Conservation (phyloP, 2,113 vertebrate genomes). For the Ahaetulla prasina region DNA sequence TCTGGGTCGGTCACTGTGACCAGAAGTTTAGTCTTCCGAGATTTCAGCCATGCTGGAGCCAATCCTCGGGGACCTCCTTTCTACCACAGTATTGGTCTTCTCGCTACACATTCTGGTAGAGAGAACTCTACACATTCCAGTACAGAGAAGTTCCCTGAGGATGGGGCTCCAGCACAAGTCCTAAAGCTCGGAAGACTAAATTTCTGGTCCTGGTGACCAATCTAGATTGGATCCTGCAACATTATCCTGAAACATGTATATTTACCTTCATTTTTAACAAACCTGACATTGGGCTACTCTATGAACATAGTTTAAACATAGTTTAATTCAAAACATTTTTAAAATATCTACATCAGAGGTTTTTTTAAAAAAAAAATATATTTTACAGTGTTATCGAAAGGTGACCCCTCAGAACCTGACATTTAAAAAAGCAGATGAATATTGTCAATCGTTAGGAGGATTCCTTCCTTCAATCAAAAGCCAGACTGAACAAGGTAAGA, state of each 20-base stretch:
- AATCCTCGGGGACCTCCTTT: background rate
- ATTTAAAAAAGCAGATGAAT: constrained; percentile 73
- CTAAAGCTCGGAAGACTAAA: background rate
- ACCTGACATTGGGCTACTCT: background rate
- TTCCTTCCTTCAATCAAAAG: constrained; percentile 80
- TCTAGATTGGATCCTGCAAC: background rate
- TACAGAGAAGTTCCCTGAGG: background rate
- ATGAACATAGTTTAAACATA: background rate
- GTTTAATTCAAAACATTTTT: background rate
- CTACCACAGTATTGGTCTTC: background rate
- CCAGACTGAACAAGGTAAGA: constrained; percentile 88
- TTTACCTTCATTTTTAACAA: no score
- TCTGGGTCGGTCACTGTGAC: background rate
- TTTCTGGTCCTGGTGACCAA: background rate
- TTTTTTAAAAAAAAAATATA: background rate
- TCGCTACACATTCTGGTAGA: background rate
- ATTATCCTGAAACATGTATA: background rate
- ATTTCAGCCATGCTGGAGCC: background rate
- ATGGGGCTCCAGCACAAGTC: background rate
- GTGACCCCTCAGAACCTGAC: constrained; percentile 45
- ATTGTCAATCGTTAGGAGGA: constrained; percentile 74
- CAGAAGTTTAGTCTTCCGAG: background rate
- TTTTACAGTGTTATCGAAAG: constrained; percentile 82
- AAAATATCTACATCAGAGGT: background rate
- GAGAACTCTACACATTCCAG: no score